Percentiles rank a stretch among this genome's conserved stretches.
Conservation (phyloP, 2,888 invertebrate genomes). For the Ctena decussata region DNA sequence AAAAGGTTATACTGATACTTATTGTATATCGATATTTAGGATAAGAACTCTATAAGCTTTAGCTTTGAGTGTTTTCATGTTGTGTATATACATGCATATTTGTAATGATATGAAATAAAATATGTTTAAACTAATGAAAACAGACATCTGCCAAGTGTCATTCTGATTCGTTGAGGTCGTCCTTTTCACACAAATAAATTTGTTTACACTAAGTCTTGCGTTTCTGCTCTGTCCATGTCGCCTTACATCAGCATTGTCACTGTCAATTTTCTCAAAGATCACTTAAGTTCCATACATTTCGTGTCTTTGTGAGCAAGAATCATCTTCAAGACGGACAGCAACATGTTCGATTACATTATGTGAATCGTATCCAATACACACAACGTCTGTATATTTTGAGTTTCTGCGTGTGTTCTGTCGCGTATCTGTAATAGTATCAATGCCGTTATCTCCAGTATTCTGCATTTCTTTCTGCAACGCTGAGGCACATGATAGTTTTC, state of each 20-base stretch:
- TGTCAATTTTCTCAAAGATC: constrained; percentile 15
- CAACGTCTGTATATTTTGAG: constrained; percentile 17
- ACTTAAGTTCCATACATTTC: constrained; percentile 19
- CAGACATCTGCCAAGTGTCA: constrained; percentile 31
- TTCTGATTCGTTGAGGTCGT: constrained; percentile 19
- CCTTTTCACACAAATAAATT: constrained; percentile 20
- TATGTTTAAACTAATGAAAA: no score
- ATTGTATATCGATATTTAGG: no score
- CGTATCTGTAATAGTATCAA: constrained; percentile 22
- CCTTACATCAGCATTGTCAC: neutral
- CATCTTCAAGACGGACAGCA: constrained; percentile 21
- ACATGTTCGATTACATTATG: constrained; percentile 17
- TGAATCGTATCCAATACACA: constrained; percentile 25
- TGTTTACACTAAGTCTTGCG: constrained; percentile 30
- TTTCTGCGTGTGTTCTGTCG: constrained; percentile 29
- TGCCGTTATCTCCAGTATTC: neutral
- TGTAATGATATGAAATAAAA: no score
- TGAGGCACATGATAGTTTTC: neutral
- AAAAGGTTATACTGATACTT: no score
- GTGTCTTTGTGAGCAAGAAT: constrained; percentile 14
- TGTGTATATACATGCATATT: no score
- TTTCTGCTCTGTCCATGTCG: constrained; percentile 16
- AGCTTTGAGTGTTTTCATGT: no score
- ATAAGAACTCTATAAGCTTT: no score
- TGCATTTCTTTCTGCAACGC: constrained; percentile 2